Evolutionary conservation across 2,888 invertebrate species (phyloP), one percentile per base, ranked within the genome.

Genomic region (Ennomos erosarius): DNA sequence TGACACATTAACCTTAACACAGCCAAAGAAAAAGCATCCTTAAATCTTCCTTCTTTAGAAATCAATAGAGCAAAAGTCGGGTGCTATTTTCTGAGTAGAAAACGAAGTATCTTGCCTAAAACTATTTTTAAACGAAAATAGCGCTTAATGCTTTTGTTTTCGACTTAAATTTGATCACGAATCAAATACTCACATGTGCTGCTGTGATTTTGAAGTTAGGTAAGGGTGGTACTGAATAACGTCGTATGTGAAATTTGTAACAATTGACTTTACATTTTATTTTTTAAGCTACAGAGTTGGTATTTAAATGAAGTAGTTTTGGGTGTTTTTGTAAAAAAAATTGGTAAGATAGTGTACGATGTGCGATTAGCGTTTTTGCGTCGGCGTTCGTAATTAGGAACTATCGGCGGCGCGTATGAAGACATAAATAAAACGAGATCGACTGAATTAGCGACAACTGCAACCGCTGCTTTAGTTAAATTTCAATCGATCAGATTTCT

Each of bases 351-450:
- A 67, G 61, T 70, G 73, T 81, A 80, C 84, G 87, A 84, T 84
- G 82, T 77, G 81, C 89, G 91, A 91, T 92, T 90, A 90, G 87
- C 83, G 90, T 92, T 92, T 92, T 92, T 92, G 90, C 86, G 77
- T 78, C 78, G 74, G 77, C 79, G 69, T 75, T n/a, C 83, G 87
- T 92, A 92, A 92, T 92, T 92, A 91, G 89, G 89, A 84, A 81
- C 87, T 87, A 90, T 90, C 90, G 90, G 88, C 90, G 90, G 89
- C 84, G 74, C 78, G 88, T 91, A 92, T 92, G 90, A 90, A 91
- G 92, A 91, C 91, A 90, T 92, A 92, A 91, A 91, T 91, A 90
- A 92, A 89, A 81, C 70, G 84, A 78, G 84, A 81, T 81, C 81
- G 75, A 71, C 75, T 79, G 87, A 89, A 87, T 89, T 87, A 88